phyloP scores from a whole-genome alignment of 2,888 invertebrate genomes.

The Leucania comma region DNA sequence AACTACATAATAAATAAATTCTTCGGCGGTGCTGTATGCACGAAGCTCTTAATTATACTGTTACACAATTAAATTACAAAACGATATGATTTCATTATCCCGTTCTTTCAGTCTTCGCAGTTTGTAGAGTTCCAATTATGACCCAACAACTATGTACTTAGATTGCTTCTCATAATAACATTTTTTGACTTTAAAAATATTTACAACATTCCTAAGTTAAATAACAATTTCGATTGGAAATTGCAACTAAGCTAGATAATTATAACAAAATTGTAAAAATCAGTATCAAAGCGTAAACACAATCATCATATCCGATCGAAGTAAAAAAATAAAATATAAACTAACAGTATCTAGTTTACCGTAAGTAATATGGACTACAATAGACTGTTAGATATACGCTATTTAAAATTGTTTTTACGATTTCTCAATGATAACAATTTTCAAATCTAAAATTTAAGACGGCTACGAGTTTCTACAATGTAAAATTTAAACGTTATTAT shows the following conservation, averaged over 20 bases:
- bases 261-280: slow-evolving; percentile 74
- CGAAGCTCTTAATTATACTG: slow-evolving; percentile 85
- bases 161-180: slow-evolving; percentile 83
- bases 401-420: slow-evolving; percentile 80
- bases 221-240: slow-evolving; percentile 79
- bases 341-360: slow-evolving; percentile 70
- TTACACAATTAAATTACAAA: slow-evolving; percentile 88
- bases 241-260: slow-evolving; percentile 77
- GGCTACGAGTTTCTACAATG: slow-evolving; percentile 88
- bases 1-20: slow-evolving; percentile 72
- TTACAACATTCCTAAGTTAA: slow-evolving; percentile 79
- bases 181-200: slow-evolving; percentile 80
- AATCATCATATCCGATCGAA: slow-evolving; percentile 70
- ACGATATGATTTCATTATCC: slow-evolving; percentile 89
- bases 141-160: slow-evolving; percentile 85
- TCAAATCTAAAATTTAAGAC: slow-evolving; percentile 88
- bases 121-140: slow-evolving; percentile 88
- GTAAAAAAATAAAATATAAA: slow-evolving; percentile 75
- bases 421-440: slow-evolving; percentile 83
- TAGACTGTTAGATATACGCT: slow-evolving; percentile 77
- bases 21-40: slow-evolving; percentile 79
- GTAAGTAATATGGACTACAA: slow-evolving; percentile 78
- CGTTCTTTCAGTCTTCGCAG: slow-evolving; percentile 89
- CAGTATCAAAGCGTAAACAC: slow-evolving; percentile 79
- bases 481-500: slow-evolving; percentile 80